Evolutionary conservation across 2,888 invertebrate genomes (phyloP), one percentile per base, ranked within the genome.

Genomic region (Drymonia ruficornis): DNA sequence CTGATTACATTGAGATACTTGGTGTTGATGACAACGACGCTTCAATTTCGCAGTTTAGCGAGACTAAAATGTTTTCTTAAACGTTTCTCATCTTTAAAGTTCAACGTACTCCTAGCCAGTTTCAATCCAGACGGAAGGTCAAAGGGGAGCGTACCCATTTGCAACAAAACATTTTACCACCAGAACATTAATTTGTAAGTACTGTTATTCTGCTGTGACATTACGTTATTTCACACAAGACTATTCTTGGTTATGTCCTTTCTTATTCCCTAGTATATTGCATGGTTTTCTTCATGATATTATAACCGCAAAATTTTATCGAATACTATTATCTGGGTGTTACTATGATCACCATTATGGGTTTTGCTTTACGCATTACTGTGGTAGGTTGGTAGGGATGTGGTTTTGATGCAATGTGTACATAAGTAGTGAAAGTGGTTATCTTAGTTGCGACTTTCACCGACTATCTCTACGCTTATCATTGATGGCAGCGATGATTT

Each of bases 1-100:
- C 68, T 72, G 69, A 75, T 77, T 77, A 71, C 69, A 63, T 72
- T 63, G 64, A 66, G 23, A 19, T 43, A 9, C 19, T 43, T 28
- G 45, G 45, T 28, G 45, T 34, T 47, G 34, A 47, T 47, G 29
- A 31, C 29, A 16, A 3, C 29, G 28, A 31, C 31, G 9, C 34
- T 47, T 18, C 47, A 47, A 45, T 44, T 44, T 23, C 15, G 28
- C 28, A 42, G 16, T 15, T 28, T 12, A 28, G 6, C 29, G 18
- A 47, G 19, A 46, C 29, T 15, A 15, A 15, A 15, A 29, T 23
- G 12, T 28, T 45, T 5, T 42, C 2, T 18, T 42, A 9, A 23
- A 16, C 18, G 18, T 0, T 47, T 18, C 18, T 47, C 29, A 13
- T 34, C 3, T 18, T 47, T 18, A 34, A 13, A 34, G 29, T 46